Base-by-base conservation (phyloP, 2,113 vertebrate species). In the Smithornis capensis region DNA sequence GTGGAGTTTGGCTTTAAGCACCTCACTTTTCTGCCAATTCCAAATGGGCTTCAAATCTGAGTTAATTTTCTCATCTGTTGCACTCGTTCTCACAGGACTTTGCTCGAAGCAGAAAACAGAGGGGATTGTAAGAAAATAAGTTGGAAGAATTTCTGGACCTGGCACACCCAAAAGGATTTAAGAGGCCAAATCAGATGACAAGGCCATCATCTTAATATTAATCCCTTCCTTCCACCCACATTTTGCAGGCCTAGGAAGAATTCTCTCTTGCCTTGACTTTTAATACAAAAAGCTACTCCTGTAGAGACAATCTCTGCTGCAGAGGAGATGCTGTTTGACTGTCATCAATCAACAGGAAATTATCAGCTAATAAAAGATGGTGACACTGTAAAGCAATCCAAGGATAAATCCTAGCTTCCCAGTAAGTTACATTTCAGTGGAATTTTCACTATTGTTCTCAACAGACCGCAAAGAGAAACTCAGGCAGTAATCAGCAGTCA, bases 51-150 rank as follows among this genome's bases (percentile, higher is more conserved):
- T 85, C 82, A 83, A 92, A 94, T 80, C 47, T 4, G 12, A 94
- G 75, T 87, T 90, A 40, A 65, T 87, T 89, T 96, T 92, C 89
- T 94, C 71, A 75, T 90, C 82, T 59, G 35, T 67, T 91, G 52
- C 56, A 88, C 67, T 65, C 85, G 76, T 71, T 91, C 70, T 88
- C 88, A 86, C 22, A 75, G 67, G 82, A 94, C 59, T 80, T 90
- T 4, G 59, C 80, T 53, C 86, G 64, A 85, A 74, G 64, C 71
- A 94, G 86, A 83, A 90, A 63, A 77, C 8, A 92, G 45, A 94
- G 33, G 6, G 21, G 83, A 90, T 12, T 93, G 55, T 62, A 94
- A 50, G 68, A 92, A 77, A 93, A 69, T 45, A 42, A 88, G 17
- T 6, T 37, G 68, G 42, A 81, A 74, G 50, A 86, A 73, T 62